Evolutionary conservation across 1,140 invertebrate genomes (phyloP), one percentile per base, ranked within the genome.

Genomic region (Anastrepha ludens): DNA sequence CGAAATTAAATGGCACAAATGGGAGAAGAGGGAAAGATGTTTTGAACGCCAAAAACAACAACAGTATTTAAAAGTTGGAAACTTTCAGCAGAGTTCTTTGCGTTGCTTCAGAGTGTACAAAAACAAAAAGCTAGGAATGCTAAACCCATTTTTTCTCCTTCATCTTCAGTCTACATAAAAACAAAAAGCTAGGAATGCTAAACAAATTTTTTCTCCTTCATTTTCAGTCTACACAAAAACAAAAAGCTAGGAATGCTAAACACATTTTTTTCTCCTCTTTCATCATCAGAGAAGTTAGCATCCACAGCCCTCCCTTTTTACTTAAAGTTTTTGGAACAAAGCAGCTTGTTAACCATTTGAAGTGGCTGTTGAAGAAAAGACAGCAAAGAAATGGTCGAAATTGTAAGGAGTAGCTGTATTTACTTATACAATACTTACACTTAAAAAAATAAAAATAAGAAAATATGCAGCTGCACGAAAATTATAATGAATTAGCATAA

Each of bases 401-500:
- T 29, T 29, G 29, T 29, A 29, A 29, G 29, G 29, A 0, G 29
- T 29, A 29, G 29, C 29, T 29, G 29, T 29, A 29, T 29, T 0
- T 29, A 29, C 29, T 29, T 29, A 0, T 29, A 29, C 29, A 29
- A 29, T 29, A 29, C 29, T 29, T 29, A 29, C 29, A 29, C 29
- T 29, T 29, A 29, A 29, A 29, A 29, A 29, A 29, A 29, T 29
- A 29, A 29, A 29, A 29, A 29, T 29, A 29, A 29, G 1, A 29
- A 29, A 29, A 29, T 29, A 29, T 29, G 29, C 0, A 29, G 29
- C 29, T 29, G 29, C 1, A 29, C 29, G 29, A 4, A 67, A 67
- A 67, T 67, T 67, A 67, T 67, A 20, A 62, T 62, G 8, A 62
- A 62, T 62, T 62, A 62, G 3, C 64, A 29, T 65, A 65, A 67